Conservation (phyloP, 1,140 invertebrate species). For the Zaprionus gabonicus region DNA sequence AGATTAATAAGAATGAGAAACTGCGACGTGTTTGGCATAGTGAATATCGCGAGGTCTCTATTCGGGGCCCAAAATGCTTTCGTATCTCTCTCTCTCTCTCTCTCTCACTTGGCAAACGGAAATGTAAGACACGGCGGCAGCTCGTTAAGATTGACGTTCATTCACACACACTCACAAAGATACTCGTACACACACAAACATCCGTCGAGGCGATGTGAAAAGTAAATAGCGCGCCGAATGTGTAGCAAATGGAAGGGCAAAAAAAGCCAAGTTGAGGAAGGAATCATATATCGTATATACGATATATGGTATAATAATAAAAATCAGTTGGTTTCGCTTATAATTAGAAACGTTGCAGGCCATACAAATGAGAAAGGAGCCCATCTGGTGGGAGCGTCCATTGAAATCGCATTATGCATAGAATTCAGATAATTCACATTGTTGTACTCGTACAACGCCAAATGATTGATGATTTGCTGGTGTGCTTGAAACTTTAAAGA, state of each 20-base stretch:
- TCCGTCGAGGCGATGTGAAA: constrained; percentile 11
- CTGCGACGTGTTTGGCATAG: constrained; percentile 70
- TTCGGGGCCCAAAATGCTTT: background rate
- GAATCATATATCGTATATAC: background rate
- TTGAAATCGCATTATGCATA: constrained; percentile 33
- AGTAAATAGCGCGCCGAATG: constrained; percentile 30
- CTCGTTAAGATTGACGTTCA: constrained; percentile 38
- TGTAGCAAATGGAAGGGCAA: constrained; percentile 40
- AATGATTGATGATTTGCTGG: constrained; percentile 6
- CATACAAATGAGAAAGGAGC: constrained; percentile 34
- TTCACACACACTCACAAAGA: background rate
- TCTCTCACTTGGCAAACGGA: constrained; percentile 49
- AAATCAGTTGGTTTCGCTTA: constrained; percentile 28
- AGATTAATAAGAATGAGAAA: constrained; percentile 71
- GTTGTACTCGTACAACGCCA: background rate
- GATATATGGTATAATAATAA: constrained; percentile 7
- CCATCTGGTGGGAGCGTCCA: constrained; percentile 8
- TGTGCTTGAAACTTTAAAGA: background rate
- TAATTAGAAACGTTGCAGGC: constrained; percentile 43
- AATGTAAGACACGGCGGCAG: constrained; percentile 62
- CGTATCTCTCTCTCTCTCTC: background rate
- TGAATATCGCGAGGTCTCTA: constrained; percentile 10
- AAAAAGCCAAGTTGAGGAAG: constrained; percentile 4
- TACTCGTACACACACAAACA: background rate
- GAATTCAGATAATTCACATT: constrained; percentile 10